Conservation (phyloP, 2,888 invertebrate genomes). For the Ophion obscuratus region DNA sequence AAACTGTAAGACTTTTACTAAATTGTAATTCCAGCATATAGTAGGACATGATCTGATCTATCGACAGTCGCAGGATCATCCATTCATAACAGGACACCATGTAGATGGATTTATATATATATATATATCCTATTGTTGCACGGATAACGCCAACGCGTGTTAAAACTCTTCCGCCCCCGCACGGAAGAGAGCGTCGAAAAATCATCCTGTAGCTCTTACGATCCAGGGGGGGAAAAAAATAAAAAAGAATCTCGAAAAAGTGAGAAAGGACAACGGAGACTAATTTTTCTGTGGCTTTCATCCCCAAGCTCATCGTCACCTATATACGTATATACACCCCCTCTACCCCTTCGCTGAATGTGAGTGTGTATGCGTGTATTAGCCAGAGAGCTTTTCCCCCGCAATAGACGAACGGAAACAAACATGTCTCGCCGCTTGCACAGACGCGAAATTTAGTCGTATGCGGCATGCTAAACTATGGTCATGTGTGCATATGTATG, state of each 20-base stretch:
- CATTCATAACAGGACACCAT: no score
- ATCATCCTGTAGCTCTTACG: conserved; percentile 47
- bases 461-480: background rate
- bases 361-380: conserved; percentile 1
- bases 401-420: conserved; percentile 60
- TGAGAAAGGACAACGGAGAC: conserved; percentile 34
- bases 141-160: conserved; percentile 38
- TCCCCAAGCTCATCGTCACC: conserved; percentile 15
- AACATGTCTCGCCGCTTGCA: conserved; percentile 65
- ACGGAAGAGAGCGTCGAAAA: conserved; percentile 29
- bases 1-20: no score
- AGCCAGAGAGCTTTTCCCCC: conserved; percentile 46
- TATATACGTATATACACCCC: no score
- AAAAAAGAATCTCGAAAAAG: conserved; percentile 1
- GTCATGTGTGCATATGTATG: conserved; percentile 9
- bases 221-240: conserved; percentile 9
- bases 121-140: background rate
- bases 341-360: background rate
- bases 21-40: no score
- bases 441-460: conserved; percentile 40
- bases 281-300: conserved; percentile 65
- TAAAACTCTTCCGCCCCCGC: background rate
- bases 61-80: no score
- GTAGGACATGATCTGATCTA: no score
- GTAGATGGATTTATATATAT: no score